phyloP scores from a whole-genome alignment of 2,797 vertebrate species.

The Telmatherina bonti region DNA sequence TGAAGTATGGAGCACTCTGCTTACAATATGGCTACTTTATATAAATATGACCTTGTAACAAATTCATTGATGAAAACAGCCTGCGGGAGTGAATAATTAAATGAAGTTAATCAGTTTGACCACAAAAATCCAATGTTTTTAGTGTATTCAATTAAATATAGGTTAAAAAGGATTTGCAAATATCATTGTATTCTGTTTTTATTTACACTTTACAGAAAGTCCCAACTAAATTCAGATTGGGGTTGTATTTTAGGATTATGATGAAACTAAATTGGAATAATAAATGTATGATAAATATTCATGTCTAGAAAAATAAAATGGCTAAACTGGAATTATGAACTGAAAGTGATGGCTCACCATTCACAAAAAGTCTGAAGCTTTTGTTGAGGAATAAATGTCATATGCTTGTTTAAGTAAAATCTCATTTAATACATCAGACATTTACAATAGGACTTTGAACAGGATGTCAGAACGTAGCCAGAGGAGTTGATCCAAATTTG shows the following conservation, averaged over 20 bases:
- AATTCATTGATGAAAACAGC: no score
- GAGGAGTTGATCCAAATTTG: conserved; percentile 42
- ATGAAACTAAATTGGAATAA: not conserved
- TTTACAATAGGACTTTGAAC: conserved; percentile 62
- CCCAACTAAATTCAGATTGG: not conserved
- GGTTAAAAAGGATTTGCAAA: no score
- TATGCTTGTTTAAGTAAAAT: conserved; percentile 51
- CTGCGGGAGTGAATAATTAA: no score
- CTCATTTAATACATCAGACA: conserved; percentile 34
- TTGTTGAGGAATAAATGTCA: conserved; percentile 12
- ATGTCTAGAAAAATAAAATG: no score
- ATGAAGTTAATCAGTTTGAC: no score
- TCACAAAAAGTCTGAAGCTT: conserved; percentile 12
- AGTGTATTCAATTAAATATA: no score
- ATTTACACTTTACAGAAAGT: no score
- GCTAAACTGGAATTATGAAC: not conserved
- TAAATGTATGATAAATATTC: not conserved
- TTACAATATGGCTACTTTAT: no score
- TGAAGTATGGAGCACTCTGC: no score
- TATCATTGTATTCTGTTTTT: no score
- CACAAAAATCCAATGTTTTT: no score
- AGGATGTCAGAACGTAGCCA: conserved; percentile 43
- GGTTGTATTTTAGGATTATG: not conserved
- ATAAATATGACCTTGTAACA: not conserved
- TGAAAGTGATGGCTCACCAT: not conserved